Base-by-base conservation (phyloP, 1,140 invertebrate genomes). In the Trichomalopsis sarcophagae region DNA sequence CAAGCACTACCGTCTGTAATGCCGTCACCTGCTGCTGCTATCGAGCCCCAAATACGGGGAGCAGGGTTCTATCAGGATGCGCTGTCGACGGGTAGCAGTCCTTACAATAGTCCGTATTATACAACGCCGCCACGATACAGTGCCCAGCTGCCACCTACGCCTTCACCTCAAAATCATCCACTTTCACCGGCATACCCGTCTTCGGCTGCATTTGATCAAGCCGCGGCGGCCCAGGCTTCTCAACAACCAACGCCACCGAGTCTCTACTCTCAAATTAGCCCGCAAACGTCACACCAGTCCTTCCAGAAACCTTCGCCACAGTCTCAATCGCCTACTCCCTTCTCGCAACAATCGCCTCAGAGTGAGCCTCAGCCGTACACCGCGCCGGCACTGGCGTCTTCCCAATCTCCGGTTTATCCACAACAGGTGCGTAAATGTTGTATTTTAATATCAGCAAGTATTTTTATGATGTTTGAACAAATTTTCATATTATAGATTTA, bases 61-160 rank as follows among this genome's bases (percentile, higher is more conserved):
- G 92, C 92, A 23, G 92, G 92, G 30, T 93, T 93, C 86, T 93
- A 93, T 85, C 92, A 93, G 40, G 92, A 93, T 76, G 92, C 91
- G 30, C 84, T 93, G 14, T 93, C 92, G 1, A 90, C 91, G 36
- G 91, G 92, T 7, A 92, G 91, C 80, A 93, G 92, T 85, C 92
- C 92, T 21, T 93, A 93, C 78, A 93, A 92, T 82, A 93, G 92
- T 87, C 92, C 92, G 6, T 93, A 91, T 87, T 93, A 93, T 71
- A 91, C 92, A 10, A 93, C 93, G 7, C 93, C 92, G 0, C 92
- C 93, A 0, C 90, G 91, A 74, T 93, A 93, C 86, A 92, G 91
- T 27, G 92, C 92, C 13, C 92, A 93, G 84, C 87, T 93, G 17
- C 92, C 92, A 10, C 92, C 93, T 10, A 92, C 92, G 3, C 92